These are phyloP conservation scores for Portunus trituberculatus DNA, from an alignment of 1,140 invertebrate genomes.

Conservation along the genomic window DNA sequence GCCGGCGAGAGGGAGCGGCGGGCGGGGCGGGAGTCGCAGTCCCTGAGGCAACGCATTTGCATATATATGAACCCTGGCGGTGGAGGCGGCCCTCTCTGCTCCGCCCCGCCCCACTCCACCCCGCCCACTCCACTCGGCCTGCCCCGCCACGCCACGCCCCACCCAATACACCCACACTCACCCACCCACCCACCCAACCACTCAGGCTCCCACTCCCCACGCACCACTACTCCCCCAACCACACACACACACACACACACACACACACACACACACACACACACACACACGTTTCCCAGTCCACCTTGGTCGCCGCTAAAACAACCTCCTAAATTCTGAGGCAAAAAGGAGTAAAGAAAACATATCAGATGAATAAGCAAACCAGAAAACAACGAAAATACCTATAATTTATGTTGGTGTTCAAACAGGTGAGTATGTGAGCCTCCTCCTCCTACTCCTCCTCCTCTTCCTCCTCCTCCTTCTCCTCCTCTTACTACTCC, in stretches of 20 bases:
- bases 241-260: slow-evolving; percentile 44
- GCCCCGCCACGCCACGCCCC: neutral
- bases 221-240: too few relatives aligned
- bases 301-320: too few relatives aligned
- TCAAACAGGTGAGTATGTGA: neutral
- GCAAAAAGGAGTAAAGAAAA: too few relatives aligned
- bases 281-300: neutral
- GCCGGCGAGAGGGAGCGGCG: slow-evolving; percentile 35
- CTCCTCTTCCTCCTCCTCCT: neutral
- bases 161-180: neutral
- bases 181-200: neutral
- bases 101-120: neutral
- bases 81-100: neutral
- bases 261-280: slow-evolving; percentile 40
- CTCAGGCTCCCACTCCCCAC: neutral
- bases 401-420: neutral
- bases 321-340: too few relatives aligned
- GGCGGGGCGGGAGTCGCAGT: slow-evolving; percentile 48
- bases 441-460: slow-evolving; percentile 8
- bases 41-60: slow-evolving; percentile 54
- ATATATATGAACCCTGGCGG: slow-evolving; percentile 62
- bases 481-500: neutral
- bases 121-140: neutral
- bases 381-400: neutral
- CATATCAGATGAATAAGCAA: neutral